Evolutionary conservation across 2,113 vertebrate genomes (phyloP).

Genomic region (Phrynocephalus versicolor): DNA sequence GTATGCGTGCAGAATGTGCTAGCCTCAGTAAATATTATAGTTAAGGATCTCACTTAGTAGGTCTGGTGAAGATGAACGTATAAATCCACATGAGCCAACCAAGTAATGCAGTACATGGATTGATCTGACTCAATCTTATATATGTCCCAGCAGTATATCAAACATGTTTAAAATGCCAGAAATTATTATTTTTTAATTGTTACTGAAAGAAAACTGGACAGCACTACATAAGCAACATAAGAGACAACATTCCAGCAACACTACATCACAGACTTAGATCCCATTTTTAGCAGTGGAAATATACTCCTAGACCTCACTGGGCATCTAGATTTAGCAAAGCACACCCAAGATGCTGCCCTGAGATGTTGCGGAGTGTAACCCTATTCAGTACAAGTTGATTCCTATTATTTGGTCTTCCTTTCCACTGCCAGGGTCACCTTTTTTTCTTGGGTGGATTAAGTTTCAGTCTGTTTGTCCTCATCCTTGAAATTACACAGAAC

Average conservation of each 20-base stretch:
- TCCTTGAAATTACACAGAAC: too few relatives aligned
- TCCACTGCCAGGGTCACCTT: too few relatives aligned
- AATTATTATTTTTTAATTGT: not conserved
- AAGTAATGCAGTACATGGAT: not conserved
- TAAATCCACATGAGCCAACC: not conserved
- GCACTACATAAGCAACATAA: not conserved
- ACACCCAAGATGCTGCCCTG: too few relatives aligned
- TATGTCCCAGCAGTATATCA: not conserved
- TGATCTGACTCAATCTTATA: not conserved
- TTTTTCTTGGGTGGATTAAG: too few relatives aligned
- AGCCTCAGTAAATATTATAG: too few relatives aligned
- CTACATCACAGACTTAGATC: not conserved
- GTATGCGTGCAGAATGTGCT: not conserved
- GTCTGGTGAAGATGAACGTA: not conserved
- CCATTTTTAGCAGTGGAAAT: not conserved
- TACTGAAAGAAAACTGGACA: slow-evolving; percentile 8
- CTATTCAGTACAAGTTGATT: too few relatives aligned
- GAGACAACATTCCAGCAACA: not conserved
- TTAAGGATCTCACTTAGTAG: not conserved
- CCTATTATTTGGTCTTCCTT: too few relatives aligned
- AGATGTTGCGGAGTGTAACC: too few relatives aligned
- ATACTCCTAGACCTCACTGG: too few relatives aligned
- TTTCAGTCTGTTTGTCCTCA: too few relatives aligned
- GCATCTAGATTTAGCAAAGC: too few relatives aligned
- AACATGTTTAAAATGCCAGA: not conserved